Base-by-base conservation (phyloP, 2,888 invertebrate species). In the Uloborus plumipes region DNA sequence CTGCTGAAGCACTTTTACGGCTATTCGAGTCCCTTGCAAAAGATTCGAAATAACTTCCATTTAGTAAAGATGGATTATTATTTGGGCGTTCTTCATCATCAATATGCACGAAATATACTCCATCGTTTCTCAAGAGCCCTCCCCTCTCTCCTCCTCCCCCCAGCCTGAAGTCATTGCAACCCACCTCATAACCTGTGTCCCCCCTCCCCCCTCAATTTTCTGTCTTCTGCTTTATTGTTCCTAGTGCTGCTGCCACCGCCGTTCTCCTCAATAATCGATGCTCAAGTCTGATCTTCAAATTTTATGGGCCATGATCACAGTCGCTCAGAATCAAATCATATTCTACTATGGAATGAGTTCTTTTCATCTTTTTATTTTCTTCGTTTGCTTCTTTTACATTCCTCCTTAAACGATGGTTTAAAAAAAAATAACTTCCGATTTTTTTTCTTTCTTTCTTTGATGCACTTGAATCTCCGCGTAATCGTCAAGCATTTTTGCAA, bases 301-400 rank as follows among this genome's bases (percentile, higher is more conserved):
- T 74, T 81, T 81, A 81, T 81, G 80, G 80, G 51, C 62, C 69
- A 74, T 81, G 80, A 81, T 74, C 74, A 62, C 80, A 74, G 74
- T 81, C 80, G 74, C 58, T 81, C 80, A 81, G 75, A 81, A 81
- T 81, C 80, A 81, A 81, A 75, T 81, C 74, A 74, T 81, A 81
- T 81, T 75, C 80, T 53, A 71, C 64, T 39, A 49, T 31, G 59
- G 61, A 64, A 75, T 74, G 70, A 75, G 62, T 55, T 80, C 39
- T 39, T 39, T 39, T 69, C 67, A 73, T 73, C 58, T 18, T 47
- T 61, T 66, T 20, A 26, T 53, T 79, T 73, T 80, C 49, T 62
- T 62, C 39, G 39, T 39, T 39, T 39, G 39, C 39, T 39, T 39
- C 9, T 39, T 39, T 39, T 39, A 39, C 39, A 39, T 39, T 11